Evolutionary conservation across 1,140 invertebrate genomes (phyloP).

Genomic region (Orius insidiosus): DNA sequence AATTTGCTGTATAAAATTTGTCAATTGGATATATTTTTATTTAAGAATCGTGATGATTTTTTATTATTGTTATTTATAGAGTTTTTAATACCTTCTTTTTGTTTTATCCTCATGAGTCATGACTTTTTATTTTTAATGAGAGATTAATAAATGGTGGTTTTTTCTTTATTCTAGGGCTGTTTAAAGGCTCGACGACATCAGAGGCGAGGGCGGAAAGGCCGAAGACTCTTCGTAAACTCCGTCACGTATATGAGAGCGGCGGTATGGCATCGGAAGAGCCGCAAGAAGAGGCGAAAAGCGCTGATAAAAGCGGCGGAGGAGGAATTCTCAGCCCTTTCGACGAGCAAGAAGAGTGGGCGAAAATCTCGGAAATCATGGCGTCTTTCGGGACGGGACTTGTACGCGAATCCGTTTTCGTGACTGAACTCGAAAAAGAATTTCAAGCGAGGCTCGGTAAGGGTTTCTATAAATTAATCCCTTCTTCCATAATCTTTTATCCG

Average conservation of each 20-base stretch:
- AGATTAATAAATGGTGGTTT: no score
- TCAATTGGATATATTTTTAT: no score
- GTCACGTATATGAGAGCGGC: constrained; percentile 30
- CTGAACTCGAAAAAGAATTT: constrained; percentile 68
- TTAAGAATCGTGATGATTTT: no score
- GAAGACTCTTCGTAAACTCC: constrained; percentile 49
- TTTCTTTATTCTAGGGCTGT: constrained; percentile 18
- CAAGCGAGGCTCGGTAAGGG: constrained; percentile 42
- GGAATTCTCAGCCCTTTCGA: constrained; percentile 75
- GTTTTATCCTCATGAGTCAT: no score
- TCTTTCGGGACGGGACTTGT: constrained; percentile 68
- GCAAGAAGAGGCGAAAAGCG: constrained; percentile 18
- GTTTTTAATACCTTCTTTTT: no score
- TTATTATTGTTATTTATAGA: no score
- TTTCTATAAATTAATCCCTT: not conserved
- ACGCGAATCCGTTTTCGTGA: constrained; percentile 63
- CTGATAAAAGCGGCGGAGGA: constrained; percentile 33
- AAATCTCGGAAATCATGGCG: constrained; percentile 86
- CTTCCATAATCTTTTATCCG: not conserved
- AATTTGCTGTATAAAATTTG: no score
- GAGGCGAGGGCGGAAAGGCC: constrained; percentile 39
- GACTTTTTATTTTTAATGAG: no score
- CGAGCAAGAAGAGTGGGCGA: constrained; percentile 85
- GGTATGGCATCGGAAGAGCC: constrained; percentile 21
- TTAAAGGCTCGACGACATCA: constrained; percentile 19